Percentiles rank a stretch among this genome's conserved stretches.
phyloP scores from a whole-genome alignment of 2,113 vertebrate genomes.

The Chionis minor region DNA sequence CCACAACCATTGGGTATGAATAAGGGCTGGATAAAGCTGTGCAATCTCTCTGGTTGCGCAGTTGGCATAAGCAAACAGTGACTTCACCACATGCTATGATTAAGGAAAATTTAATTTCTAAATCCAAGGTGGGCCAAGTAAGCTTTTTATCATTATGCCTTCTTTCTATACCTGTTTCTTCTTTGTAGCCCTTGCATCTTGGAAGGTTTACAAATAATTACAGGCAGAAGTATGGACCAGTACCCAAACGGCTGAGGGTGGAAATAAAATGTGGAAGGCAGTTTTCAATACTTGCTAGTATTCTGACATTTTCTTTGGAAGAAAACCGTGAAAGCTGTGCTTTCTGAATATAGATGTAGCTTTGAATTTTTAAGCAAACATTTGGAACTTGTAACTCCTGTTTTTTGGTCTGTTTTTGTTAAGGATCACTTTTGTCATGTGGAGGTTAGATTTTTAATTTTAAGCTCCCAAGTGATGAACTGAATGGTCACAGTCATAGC shows the following conservation, averaged over 20 bases:
- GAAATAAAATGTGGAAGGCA: background rate
- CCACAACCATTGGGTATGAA: background rate
- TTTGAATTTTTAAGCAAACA: background rate
- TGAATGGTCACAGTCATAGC: background rate
- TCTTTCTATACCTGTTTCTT: background rate
- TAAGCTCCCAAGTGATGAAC: background rate
- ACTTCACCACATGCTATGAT: background rate
- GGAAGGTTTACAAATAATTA: background rate
- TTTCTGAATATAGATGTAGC: background rate
- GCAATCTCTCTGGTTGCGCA: background rate
- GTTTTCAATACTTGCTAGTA: background rate
- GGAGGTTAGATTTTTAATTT: background rate
- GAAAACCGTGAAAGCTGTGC: background rate
- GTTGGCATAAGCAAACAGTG: background rate
- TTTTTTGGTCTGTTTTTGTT: background rate
- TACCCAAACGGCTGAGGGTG: background rate
- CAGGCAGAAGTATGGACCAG: background rate
- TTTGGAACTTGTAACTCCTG: background rate
- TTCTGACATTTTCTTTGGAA: background rate
- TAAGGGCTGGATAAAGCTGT: background rate
- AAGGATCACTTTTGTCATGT: background rate
- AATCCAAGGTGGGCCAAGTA: background rate
- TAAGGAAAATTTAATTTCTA: constrained; percentile 1
- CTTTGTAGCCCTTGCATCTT: background rate
- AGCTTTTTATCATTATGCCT: background rate